Evolutionary conservation across 2,888 invertebrate genomes (phyloP).

Genomic region (Eurytoma adleriae): DNA sequence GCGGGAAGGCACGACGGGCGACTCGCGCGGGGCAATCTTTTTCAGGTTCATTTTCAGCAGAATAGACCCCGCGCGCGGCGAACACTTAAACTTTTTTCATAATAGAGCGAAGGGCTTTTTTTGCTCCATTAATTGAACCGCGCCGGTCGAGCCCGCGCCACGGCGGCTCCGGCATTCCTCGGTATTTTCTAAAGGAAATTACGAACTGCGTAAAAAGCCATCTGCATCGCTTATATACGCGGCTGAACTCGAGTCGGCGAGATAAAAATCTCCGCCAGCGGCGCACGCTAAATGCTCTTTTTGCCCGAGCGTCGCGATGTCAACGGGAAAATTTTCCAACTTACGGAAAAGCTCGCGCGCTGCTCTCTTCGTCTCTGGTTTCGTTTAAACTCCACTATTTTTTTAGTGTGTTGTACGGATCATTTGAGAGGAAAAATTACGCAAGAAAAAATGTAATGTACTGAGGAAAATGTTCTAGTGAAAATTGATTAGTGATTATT

Average conservation of each 20-base stretch:
- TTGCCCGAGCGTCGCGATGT: conserved; percentile 34
- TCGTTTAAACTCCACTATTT: no score
- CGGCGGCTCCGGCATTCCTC: conserved; percentile 42
- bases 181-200: conserved; percentile 57
- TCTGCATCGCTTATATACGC: conserved; percentile 47
- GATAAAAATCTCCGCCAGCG: conserved; percentile 55
- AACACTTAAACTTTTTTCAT: conserved; percentile 49
- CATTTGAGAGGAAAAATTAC: no score
- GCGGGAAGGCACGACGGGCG: neutral
- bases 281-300: conserved; percentile 49
- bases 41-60: conserved; percentile 42
- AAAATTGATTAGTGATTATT: no score
- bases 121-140: conserved; percentile 55
- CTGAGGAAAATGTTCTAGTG: no score
- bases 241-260: conserved; percentile 19
- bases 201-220: conserved; percentile 51
- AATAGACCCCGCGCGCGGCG: conserved; percentile 39
- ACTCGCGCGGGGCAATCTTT: conserved; percentile 22
- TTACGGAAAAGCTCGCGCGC: conserved; percentile 4
- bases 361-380: no score
- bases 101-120: conserved; percentile 40
- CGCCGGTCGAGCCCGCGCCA: conserved; percentile 5
- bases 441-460: no score
- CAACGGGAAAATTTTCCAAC: conserved; percentile 36
- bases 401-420: no score